Conservation (phyloP, 2,797 vertebrate genomes). For the Falco rusticolus region DNA sequence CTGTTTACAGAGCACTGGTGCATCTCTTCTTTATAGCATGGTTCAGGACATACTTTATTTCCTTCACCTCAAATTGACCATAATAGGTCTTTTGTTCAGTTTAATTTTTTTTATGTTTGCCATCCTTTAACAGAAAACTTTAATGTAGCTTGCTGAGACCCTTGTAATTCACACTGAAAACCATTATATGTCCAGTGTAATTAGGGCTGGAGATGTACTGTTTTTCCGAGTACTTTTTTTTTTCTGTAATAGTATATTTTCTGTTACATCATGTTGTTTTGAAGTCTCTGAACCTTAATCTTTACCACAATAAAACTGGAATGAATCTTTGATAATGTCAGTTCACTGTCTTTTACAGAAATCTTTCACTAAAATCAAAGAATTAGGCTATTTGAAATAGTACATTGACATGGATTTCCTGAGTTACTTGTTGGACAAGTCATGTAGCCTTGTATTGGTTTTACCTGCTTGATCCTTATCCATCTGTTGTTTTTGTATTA, state of each 20-base stretch:
- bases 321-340: neutral
- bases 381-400: neutral
- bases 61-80: neutral
- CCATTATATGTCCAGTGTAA: neutral
- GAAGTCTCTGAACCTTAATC: neutral
- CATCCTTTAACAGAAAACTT: neutral
- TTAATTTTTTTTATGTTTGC: neutral
- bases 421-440: neutral
- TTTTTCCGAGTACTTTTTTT: neutral
- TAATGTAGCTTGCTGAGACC: neutral
- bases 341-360: neutral
- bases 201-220: neutral
- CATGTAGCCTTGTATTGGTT: neutral
- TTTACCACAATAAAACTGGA: neutral
- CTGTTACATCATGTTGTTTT: neutral
- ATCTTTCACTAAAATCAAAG: neutral
- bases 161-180: neutral
- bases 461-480: neutral
- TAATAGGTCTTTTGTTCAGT: neutral
- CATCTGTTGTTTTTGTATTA: neutral
- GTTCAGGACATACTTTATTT: neutral
- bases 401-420: neutral
- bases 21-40: neutral
- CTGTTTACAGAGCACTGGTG: neutral
- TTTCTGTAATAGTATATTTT: neutral